Percentiles rank a stretch among this genome's conserved stretches.
phyloP scores from a whole-genome alignment of 2,113 vertebrate genomes.

The Dasyornis broadbenti region DNA sequence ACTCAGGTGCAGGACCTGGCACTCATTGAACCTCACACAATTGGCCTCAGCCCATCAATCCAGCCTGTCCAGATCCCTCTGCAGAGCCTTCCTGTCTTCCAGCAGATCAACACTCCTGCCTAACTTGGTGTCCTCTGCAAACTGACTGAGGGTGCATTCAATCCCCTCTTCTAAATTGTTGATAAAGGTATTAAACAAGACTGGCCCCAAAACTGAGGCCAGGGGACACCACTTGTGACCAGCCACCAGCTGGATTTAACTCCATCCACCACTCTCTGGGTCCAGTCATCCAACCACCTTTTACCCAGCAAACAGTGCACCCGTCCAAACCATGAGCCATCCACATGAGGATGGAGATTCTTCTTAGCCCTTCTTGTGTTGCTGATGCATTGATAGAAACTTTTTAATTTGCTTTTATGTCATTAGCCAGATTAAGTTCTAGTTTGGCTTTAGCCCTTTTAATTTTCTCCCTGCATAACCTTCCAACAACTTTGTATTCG shows the following conservation, averaged over 20 bases:
- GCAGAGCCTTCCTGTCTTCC: not conserved
- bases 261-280: not conserved
- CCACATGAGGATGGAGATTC: not conserved
- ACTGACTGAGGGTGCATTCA: not conserved
- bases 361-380: not conserved
- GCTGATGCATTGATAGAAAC: not conserved
- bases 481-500: not conserved
- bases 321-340: not conserved
- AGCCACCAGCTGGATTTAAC: not conserved
- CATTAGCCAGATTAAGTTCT: not conserved
- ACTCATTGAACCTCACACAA: not conserved
- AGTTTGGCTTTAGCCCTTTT: not conserved
- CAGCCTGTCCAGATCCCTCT: not conserved
- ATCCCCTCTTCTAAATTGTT: not conserved
- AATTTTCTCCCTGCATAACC: not conserved
- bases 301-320: not conserved
- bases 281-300: not conserved
- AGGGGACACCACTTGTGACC: not conserved
- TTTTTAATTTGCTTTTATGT: not conserved
- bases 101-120: not conserved
- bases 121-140: not conserved
- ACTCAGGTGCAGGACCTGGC: not conserved
- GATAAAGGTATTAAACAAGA: not conserved
- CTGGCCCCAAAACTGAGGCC: not conserved
- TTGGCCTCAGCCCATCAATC: fast-evolving